These are phyloP conservation scores for Varanus komodoensis DNA, from an alignment of 2,113 vertebrate species.

Conservation along the genomic window DNA sequence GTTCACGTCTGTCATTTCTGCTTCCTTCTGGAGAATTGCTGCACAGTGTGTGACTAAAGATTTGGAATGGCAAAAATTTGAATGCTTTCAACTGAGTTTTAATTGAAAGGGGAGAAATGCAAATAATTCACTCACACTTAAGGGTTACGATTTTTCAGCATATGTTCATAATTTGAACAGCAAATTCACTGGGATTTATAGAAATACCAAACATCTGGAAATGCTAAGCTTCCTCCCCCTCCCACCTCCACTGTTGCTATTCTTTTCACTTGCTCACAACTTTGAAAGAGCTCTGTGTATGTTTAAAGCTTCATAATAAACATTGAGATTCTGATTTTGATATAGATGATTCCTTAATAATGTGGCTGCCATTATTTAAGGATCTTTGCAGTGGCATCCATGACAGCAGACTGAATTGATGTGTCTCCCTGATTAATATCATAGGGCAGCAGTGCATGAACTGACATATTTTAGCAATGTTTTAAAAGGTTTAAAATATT, in stretches of 20 bases:
- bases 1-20: constrained; percentile 7
- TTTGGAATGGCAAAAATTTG: constrained; percentile 23
- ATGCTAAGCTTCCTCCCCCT: neutral
- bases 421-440: neutral
- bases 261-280: constrained; percentile 10
- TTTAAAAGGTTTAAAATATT: neutral
- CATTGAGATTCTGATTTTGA: constrained; percentile 17
- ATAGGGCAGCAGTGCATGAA: neutral
- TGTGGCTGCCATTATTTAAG: neutral
- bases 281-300: neutral
- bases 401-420: neutral
- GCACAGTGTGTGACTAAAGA: constrained; percentile 21
- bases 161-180: constrained; percentile 31
- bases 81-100: constrained; percentile 28
- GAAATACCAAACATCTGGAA: constrained; percentile 36
- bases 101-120: constrained; percentile 20
- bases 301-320: constrained; percentile 26
- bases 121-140: constrained; percentile 29
- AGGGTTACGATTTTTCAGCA: constrained; percentile 8
- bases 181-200: constrained; percentile 25
- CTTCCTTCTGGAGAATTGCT: constrained; percentile 25
- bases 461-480: neutral
- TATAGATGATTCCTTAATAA: neutral
- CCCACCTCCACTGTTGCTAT: neutral
- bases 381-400: neutral